phyloP scores from a whole-genome alignment of 30 jellyfish, hydroid and myxozoan species.

The Hydra vulgaris region DNA sequence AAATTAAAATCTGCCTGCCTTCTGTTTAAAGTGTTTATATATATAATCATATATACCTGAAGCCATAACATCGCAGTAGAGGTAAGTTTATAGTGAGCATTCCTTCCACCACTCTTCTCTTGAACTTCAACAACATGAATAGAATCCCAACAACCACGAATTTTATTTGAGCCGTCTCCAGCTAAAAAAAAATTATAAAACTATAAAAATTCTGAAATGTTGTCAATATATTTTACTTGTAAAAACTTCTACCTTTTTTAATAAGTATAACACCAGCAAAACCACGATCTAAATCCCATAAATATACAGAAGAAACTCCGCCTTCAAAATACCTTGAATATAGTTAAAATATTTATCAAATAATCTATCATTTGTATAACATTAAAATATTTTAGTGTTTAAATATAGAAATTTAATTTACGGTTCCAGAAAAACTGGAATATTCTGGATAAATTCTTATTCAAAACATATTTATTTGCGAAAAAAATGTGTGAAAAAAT shows the following conservation, averaged over 20 bases:
- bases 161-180: slow-evolving; percentile 98
- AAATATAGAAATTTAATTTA: no score
- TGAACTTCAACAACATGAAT: slow-evolving; percentile 93
- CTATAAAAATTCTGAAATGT: no score
- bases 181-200: slow-evolving; percentile 49
- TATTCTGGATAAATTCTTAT: no score
- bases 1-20: no score
- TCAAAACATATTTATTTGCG: no score
- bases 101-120: slow-evolving; percentile 89
- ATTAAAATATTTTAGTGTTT: not conserved
- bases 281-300: slow-evolving; percentile 98
- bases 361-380: not conserved
- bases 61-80: slow-evolving; percentile 98
- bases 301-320: slow-evolving; percentile 92
- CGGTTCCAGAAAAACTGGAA: no score
- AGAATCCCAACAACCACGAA: slow-evolving; percentile 98
- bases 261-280: slow-evolving; percentile 97
- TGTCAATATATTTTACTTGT: no score
- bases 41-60: slow-evolving; percentile 47
- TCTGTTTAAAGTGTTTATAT: no score
- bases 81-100: slow-evolving; percentile 85
- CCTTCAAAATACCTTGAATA: slow-evolving; percentile 94
- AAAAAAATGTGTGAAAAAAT: no score
- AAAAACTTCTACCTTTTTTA: slow-evolving; percentile 59
- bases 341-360: not conserved